A percentile compares a stretch with the other conserved stretches of the same genome.
These are phyloP conservation scores for Plagodis pulveraria DNA, from an alignment of 2,888 invertebrate species.

Conservation along the genomic window DNA sequence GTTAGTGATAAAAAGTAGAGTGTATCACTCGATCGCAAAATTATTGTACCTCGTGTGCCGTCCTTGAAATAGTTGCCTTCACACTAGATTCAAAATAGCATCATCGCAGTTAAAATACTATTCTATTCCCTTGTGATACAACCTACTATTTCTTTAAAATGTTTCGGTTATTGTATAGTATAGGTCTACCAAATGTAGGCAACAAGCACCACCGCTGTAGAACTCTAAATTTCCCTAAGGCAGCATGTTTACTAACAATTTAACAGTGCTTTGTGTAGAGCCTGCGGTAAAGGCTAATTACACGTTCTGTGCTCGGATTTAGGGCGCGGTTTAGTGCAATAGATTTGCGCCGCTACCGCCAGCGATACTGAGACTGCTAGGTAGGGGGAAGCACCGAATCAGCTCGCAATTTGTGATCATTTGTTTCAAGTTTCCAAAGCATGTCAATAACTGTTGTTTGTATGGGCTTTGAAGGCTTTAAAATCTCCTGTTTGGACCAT, in stretches of 20 bases:
- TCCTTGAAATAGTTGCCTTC: too few species aligned
- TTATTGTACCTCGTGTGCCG: too few species aligned
- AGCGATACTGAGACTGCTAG: constrained; percentile 35
- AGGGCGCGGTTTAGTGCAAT: constrained; percentile 56
- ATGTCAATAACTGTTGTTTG: too few species aligned
- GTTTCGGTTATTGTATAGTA: background rate
- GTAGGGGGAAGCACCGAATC: constrained; percentile 48
- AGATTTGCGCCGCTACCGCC: constrained; percentile 60
- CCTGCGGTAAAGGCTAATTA: constrained; percentile 49
- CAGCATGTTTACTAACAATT: constrained; percentile 28
- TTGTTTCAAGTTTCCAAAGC: constrained; percentile 4
- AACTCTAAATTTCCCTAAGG: constrained; percentile 12
- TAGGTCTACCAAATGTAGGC: background rate
- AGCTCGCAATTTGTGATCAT: constrained; percentile 42
- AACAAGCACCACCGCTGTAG: background rate
- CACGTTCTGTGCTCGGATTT: constrained; percentile 62
- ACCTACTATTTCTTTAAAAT: too few species aligned
- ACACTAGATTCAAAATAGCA: too few species aligned
- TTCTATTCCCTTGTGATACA: too few species aligned
- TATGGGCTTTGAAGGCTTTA: too few species aligned
- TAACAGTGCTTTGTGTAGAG: constrained; percentile 34
- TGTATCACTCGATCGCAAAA: too few species aligned
- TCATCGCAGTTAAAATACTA: too few species aligned
- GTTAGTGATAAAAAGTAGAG: too few species aligned
- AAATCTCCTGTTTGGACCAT: too few species aligned